Base-by-base conservation (phyloP, 2,113 vertebrate genomes). In the Actinemys pallida region DNA sequence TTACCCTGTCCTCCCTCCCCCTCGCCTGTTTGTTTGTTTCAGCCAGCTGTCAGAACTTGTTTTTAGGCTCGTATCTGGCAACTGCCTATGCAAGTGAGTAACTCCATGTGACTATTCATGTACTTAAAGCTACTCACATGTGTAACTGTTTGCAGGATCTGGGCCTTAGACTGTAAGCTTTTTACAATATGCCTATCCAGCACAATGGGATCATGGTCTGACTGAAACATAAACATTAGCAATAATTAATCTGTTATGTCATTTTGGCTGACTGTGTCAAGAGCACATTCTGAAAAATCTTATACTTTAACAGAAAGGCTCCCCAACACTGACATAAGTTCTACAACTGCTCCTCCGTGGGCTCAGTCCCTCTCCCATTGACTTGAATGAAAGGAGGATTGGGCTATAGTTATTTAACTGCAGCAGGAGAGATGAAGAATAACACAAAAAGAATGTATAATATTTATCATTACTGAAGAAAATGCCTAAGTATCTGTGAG, bases 351-450 rank as follows among this genome's bases (percentile, higher is more conserved):
- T n/a, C n/a, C n/a, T n/a, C 65, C 9, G 19, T 20, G 45, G 45
- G 19, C 81, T 14, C 14, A 83, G 52, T 56, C 0, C 0, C 1
- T 2, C 0, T 83, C 35, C 54, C 25, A 87, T 16, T 47, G 45
- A 25, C 78, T 27, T 72, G 35, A 54, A 76, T 5, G 81, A 42
- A 89, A 94, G 47, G 49, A 90, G 45, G 52, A 86, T 31, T 53
- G n/a, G 79, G 62, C 14, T 84, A 56, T 17, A 91, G 9, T 65
- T 87, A 81, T 86, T 76, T 78, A 47, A 78, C 42, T 78, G 22
- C 75, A 47, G 75, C 25, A 25, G 42, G 11, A 29, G 12, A 8
- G 24, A 78, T 45, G 75, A 47, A 72, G n/a, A 39, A 22, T 10
- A 72, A 22, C n/a, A 22, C 65, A 72, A 72, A 39, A 69, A 42